A percentile compares a stretch with the other conserved stretches of the same genome.
phyloP scores from a whole-genome alignment of 1,140 invertebrate genomes.

The Bradysia coprophila region DNA sequence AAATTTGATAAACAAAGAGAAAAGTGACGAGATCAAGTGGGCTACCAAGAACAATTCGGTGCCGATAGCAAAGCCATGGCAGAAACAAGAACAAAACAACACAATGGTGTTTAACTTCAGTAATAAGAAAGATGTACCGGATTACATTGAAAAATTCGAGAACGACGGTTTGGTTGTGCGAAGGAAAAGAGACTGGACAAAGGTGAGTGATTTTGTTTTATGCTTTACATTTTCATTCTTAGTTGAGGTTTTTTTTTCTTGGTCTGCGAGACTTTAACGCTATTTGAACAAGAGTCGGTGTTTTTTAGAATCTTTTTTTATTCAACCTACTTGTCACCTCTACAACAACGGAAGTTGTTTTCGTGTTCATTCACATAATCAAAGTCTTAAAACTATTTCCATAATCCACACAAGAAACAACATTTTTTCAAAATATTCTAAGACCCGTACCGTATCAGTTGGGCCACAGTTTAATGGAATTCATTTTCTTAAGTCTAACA shows the following conservation, averaged over 20 bases:
- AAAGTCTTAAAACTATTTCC: no score
- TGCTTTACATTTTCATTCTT: not conserved
- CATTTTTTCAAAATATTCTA: no score
- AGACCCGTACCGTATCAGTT: no score
- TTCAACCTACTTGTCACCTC: no score
- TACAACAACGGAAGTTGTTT: no score
- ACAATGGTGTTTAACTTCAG: conserved; percentile 79
- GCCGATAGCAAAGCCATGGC: conserved; percentile 25
- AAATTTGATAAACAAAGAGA: conserved; percentile 47
- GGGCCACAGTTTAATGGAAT: no score
- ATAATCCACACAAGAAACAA: no score
- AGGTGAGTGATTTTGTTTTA: conserved; percentile 32
- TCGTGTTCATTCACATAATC: no score
- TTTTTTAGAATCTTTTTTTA: no score
- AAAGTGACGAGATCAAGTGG: conserved; percentile 22
- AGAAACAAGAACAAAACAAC: conserved; percentile 26
- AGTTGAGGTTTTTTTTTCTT: not conserved
- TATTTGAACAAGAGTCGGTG: no score
- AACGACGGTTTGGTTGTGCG: conserved; percentile 63
- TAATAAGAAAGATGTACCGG: conserved; percentile 61
- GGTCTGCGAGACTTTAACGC: not conserved
- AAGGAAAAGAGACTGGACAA: conserved; percentile 42
- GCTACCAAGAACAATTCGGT: conserved; percentile 10
- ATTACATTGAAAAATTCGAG: conserved; percentile 81
- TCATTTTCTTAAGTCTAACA: no score